A percentile compares a stretch with the other conserved stretches of the same genome.
These are phyloP conservation scores for Zelostemma sp. DNA, from an alignment of 1,140 invertebrate genomes.

Conservation along the genomic window DNA sequence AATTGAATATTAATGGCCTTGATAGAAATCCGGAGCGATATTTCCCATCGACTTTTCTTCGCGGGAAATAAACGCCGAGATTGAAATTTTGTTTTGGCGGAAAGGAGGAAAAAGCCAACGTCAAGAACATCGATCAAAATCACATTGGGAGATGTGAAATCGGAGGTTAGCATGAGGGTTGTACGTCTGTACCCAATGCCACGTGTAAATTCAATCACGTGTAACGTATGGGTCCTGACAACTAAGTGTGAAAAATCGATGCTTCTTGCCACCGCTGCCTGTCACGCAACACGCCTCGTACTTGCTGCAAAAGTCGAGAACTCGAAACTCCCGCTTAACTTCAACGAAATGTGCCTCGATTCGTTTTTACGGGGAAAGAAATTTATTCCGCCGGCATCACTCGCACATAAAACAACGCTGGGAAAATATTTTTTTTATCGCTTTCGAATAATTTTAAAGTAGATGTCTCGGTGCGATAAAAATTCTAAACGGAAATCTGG, in stretches of 20 bases:
- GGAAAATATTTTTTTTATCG: too few relatives aligned
- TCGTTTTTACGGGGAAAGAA: neutral
- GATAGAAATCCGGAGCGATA: neutral
- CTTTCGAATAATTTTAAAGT: too few relatives aligned
- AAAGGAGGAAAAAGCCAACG: slow-evolving; percentile 33
- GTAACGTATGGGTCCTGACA: slow-evolving; percentile 25
- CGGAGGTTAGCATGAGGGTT: slow-evolving; percentile 36
- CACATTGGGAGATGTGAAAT: slow-evolving; percentile 25
- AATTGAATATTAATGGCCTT: neutral
- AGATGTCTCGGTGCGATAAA: too few relatives aligned
- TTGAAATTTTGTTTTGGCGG: slow-evolving; percentile 15
- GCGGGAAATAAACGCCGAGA: slow-evolving; percentile 15
- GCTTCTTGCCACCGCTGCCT: slow-evolving; percentile 25
- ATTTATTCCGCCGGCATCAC: neutral
- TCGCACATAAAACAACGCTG: neutral
- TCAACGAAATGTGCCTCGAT: slow-evolving; percentile 10
- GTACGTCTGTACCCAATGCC: slow-evolving; percentile 28
- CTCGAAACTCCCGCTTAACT: slow-evolving; percentile 13
- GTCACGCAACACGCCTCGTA: slow-evolving; percentile 26
- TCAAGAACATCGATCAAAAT: slow-evolving; percentile 39
- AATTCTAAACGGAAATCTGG: too few relatives aligned
- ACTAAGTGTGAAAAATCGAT: slow-evolving; percentile 42
- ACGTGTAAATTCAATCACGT: slow-evolving; percentile 40
- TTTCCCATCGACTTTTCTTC: too few relatives aligned
- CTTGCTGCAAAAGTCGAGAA: slow-evolving; percentile 20